Conservation (phyloP, 1,140 invertebrate species). For the Cherax destructor region DNA sequence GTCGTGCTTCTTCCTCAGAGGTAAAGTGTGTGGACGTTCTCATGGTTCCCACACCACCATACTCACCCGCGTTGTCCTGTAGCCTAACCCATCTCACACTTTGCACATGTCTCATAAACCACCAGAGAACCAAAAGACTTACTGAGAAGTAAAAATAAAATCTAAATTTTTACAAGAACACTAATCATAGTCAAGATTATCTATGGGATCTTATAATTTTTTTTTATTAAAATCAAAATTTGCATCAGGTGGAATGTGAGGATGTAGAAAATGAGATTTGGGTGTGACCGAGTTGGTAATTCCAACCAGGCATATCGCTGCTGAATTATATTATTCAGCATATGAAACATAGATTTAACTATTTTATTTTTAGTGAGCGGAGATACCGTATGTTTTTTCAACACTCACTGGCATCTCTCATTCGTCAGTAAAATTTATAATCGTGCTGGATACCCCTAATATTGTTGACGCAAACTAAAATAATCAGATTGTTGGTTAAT, state of each 20-base stretch:
- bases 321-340: background rate
- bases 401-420: background rate
- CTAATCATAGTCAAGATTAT: background rate
- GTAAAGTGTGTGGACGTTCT: conserved; percentile 30
- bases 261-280: background rate
- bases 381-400: background rate
- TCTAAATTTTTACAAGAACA: background rate
- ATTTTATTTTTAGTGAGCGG: background rate
- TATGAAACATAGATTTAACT: background rate
- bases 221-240: background rate
- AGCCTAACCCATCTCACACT: conserved; percentile 2
- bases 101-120: background rate
- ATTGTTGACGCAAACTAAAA: background rate
- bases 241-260: background rate
- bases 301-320: background rate
- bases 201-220: background rate
- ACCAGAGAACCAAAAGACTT: background rate
- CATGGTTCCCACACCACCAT: background rate
- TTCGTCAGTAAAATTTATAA: background rate
- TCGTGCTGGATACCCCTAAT: background rate
- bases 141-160: background rate
- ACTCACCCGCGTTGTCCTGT: background rate
- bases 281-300: background rate
- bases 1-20: conserved; percentile 53
- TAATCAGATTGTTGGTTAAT: conserved; percentile 5